phyloP scores from a whole-genome alignment of 2,888 invertebrate genomes.

The Conistra vaccinii region DNA sequence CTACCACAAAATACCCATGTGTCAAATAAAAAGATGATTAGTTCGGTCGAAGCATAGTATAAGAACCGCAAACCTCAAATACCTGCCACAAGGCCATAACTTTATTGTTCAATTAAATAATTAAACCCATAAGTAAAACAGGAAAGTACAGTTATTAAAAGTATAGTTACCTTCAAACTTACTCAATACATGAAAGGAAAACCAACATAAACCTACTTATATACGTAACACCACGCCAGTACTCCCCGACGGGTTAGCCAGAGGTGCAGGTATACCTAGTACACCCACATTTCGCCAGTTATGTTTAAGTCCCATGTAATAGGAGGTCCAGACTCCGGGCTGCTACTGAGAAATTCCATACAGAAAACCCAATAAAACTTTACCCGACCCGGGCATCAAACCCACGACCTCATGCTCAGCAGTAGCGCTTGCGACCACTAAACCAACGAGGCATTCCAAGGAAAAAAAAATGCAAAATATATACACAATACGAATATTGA shows the following conservation, averaged over 20 bases:
- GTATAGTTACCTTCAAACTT: neutral
- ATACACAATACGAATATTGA: neutral
- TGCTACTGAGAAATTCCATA: no score
- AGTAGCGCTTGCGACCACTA: neutral
- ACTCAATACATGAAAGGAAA: neutral
- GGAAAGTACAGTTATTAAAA: neutral
- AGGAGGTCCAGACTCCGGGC: no score
- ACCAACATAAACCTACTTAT: neutral
- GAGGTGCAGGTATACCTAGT: neutral
- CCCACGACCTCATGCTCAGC: neutral
- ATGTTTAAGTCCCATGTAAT: no score
- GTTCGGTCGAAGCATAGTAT: neutral
- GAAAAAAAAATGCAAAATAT: neutral
- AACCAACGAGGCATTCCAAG: neutral
- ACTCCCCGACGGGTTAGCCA: neutral
- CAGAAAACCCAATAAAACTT: neutral
- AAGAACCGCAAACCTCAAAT: neutral
- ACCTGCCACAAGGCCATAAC: neutral
- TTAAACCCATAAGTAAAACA: neutral
- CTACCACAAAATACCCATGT: neutral
- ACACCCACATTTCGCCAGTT: neutral
- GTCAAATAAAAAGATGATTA: neutral
- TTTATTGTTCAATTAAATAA: neutral
- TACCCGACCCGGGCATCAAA: neutral
- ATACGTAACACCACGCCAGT: neutral